phyloP scores from a whole-genome alignment of 1,140 invertebrate genomes.

The Hermetia illucens region DNA sequence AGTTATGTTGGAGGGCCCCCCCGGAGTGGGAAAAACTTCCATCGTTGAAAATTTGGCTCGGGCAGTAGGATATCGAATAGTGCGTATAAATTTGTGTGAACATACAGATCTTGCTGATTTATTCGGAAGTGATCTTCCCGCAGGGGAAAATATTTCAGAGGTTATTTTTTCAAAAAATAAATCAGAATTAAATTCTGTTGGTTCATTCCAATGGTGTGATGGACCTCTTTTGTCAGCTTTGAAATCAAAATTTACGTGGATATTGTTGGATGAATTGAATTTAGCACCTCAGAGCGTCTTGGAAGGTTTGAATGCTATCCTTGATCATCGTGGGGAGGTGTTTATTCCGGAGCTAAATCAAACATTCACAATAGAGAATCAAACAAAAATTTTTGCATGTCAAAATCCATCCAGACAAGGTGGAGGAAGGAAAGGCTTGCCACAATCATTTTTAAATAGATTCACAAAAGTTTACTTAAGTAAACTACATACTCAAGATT shows the following conservation, averaged over 20 bases:
- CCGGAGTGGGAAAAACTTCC: constrained; percentile 94
- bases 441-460: constrained; percentile 93
- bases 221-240: constrained; percentile 89
- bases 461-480: constrained; percentile 94
- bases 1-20: constrained; percentile 91
- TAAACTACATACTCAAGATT: constrained; percentile 60
- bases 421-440: constrained; percentile 86
- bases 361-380: constrained; percentile 62
- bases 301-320: constrained; percentile 94
- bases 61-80: constrained; percentile 63
- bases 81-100: constrained; percentile 94
- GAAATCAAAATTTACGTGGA: constrained; percentile 79
- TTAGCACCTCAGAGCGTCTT: constrained; percentile 95
- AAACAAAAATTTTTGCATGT: constrained; percentile 88
- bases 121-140: constrained; percentile 94
- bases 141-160: constrained; percentile 50
- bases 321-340: constrained; percentile 94
- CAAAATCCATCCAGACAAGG: constrained; percentile 97
- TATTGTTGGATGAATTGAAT: constrained; percentile 97
- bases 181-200: constrained; percentile 37
- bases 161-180: constrained; percentile 6
- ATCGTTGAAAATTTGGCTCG: constrained; percentile 83
- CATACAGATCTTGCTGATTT: constrained; percentile 97
- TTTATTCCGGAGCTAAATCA: constrained; percentile 89
- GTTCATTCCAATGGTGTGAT: constrained; percentile 90